Evolutionary conservation across 2,888 invertebrate genomes (phyloP).

Genomic region (Cataglyphis altisquamis): DNA sequence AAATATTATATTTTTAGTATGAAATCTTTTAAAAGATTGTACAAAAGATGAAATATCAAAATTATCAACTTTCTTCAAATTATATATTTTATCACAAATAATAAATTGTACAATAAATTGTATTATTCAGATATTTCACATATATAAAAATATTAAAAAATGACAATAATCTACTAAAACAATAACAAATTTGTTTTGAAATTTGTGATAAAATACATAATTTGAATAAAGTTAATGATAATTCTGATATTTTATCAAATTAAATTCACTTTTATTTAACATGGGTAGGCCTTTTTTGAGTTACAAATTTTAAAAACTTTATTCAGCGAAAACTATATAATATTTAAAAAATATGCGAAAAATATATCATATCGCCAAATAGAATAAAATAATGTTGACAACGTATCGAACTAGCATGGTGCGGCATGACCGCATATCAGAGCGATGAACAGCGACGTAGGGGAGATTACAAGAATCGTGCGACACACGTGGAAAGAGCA

Average conservation of each 20-base stretch:
- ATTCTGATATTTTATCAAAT: background rate
- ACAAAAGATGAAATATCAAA: background rate
- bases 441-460: conserved; percentile 39
- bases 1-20: background rate
- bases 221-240: no score
- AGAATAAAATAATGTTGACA: conserved; percentile 65
- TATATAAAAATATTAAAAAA: no score
- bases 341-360: background rate
- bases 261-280: background rate
- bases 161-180: no score
- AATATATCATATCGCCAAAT: conserved; percentile 71
- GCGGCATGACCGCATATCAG: conserved; percentile 49
- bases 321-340: background rate
- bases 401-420: conserved; percentile 36
- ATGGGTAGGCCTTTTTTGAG: background rate
- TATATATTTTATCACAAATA: conserved; percentile 1
- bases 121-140: no score
- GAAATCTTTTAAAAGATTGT: background rate
- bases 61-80: conserved; percentile 8
- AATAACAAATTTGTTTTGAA: no score
- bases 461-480: conserved; percentile 45
- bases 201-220: no score
- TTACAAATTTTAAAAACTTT: background rate
- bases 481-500: conserved; percentile 23
- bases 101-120: no score